Base-by-base conservation (phyloP, 2,797 vertebrate species). In the Sphenopsis melanotis region DNA sequence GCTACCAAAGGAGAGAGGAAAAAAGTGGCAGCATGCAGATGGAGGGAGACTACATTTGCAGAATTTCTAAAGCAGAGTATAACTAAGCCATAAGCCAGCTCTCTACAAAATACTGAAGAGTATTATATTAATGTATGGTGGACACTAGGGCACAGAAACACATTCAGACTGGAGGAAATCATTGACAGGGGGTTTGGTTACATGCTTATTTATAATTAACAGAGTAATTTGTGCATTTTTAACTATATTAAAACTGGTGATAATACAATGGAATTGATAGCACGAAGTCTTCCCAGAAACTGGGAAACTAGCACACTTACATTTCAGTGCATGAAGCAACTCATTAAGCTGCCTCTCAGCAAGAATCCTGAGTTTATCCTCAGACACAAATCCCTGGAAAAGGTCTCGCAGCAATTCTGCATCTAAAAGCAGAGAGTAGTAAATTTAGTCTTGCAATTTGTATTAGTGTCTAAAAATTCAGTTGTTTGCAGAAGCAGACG, bases 321-420 rank as follows among this genome's bases (percentile, higher is more conserved):
- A 98, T 94, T 95, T 98, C 96, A 99, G 97, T 24, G 98, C 98
- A 4, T 98, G 98, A 92, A 96, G 96, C 66, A 99, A 97, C 95
- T 98, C 98, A 37, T 97, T 97, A 80, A 95, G 98, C 90, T 99
- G 99, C 75, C 96, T 98, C 50, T 98, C 96, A 89, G 97, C 97
- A 77, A 99, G 98, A 86, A 90, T 64, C 90, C 97, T 87, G 93
- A 99, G 98, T 96, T 98, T 99, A 75, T 98, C 98, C 93, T 98
- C 96, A 50, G 98, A 95, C n/a, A 98, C 96, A 46, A 97, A 98
- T 90, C 98, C 99, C 76, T 96, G 97, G 83, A 98, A 98, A 56
- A 99, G 94, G 97, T 99, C 98, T 97, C 97, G 98, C 78, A 99
- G 98, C 93, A 99, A 97, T 66, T 97, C 97, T 56, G 93, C 96